Evolutionary conservation across 35 echinoderm and acorn worm species (phyloP).

Genomic region (Holothuria glaberrima): DNA sequence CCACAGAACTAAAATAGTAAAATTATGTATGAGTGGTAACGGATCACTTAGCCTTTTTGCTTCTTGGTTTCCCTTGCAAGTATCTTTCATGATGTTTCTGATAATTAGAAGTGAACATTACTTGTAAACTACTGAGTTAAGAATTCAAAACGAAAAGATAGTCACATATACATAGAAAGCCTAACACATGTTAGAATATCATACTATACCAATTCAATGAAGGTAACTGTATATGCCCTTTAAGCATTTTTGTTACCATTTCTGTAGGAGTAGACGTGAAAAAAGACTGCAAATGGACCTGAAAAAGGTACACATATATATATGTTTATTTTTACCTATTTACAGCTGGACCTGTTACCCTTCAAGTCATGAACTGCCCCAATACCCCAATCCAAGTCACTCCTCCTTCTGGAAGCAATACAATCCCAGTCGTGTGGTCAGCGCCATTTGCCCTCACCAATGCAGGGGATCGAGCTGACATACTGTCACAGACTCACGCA

Average conservation of each 20-base stretch:
- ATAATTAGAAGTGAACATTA: too few species aligned
- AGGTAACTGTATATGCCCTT: too few species aligned
- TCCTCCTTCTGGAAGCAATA: not conserved
- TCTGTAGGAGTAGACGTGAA: too few species aligned
- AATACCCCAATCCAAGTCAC: not conserved
- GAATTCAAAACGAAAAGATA: not conserved
- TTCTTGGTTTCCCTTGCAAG: too few species aligned
- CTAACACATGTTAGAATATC: not conserved
- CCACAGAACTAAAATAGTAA: too few species aligned
- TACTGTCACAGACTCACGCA: not conserved
- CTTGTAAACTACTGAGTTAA: too few species aligned
- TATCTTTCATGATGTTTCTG: too few species aligned
- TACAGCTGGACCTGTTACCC: conserved; percentile 1
- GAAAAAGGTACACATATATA: too few species aligned
- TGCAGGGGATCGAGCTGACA: not conserved
- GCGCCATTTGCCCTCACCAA: conserved; percentile 23
- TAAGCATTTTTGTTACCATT: too few species aligned
- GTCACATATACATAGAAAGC: not conserved
- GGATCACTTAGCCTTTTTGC: too few species aligned
- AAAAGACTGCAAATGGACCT: too few species aligned
- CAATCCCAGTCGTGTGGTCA: conserved; percentile 5
- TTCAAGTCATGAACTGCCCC: conserved; percentile 14
- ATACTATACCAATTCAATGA: not conserved
- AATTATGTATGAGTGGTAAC: too few species aligned
- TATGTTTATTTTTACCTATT: not conserved